Base-by-base conservation (phyloP, 2,113 vertebrate genomes). In the Anguilla japonica region DNA sequence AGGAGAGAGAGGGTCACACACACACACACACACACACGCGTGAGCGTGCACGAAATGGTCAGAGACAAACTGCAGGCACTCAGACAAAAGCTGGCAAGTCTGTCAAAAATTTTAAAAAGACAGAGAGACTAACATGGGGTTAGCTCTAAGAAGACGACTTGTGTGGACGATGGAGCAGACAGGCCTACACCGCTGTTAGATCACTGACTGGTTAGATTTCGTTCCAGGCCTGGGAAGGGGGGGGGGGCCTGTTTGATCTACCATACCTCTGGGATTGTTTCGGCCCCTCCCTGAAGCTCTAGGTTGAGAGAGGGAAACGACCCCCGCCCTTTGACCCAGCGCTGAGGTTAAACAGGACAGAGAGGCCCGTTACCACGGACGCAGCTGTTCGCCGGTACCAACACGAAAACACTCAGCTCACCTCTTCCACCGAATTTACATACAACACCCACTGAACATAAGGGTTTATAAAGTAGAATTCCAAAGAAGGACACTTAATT, bases 241-340 rank as follows among this genome's bases (percentile, higher is more conserved):
- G 41, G 50, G 13, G 60, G 83, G 22, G 34, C n/a, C 82, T 90
- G 92, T 87, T 13, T 56, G 92, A 84, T 93, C 93, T 93, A 96
- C 96, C 90, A 91, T 98, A 99, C 98, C 97, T 98, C 96, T 95
- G 89, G 96, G 92, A 60, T 95, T 86, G 85, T 94, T 96, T 84
- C 95, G 95, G 95, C 95, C 96, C 95, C 96, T 97, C 93, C 92
- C 91, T 89, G 97, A 97, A 91, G 92, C 95, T 96, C 97, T 98
- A 94, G 96, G 96, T 93, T 96, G 95, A 95, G 97, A 97, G 93
- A 98, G 96, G 91, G 98, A 98, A 95, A 97, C 96, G 95, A 97
- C 97, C 96, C 96, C 97, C 87, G 96, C 96, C 96, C 96, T 96
- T 96, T 98, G 97, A 95, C 96, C 97, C 93, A 96, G 96, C 94